These are phyloP conservation scores for Morus bassanus DNA, from an alignment of 2,797 vertebrate species.

Conservation along the genomic window DNA sequence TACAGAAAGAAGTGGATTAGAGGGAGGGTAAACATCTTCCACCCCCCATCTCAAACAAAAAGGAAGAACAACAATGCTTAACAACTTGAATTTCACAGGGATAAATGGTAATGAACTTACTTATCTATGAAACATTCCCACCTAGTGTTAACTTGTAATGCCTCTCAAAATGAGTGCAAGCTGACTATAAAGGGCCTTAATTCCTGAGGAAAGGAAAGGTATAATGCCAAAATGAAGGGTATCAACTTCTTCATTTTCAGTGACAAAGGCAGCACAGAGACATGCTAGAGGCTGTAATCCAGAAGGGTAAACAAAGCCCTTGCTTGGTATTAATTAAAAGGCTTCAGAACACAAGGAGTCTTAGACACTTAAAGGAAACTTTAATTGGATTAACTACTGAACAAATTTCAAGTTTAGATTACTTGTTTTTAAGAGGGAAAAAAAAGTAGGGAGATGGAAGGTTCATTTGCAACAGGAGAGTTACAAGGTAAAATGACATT, in stretches of 20 bases:
- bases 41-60: background rate
- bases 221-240: conserved; percentile 11
- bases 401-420: background rate
- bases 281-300: background rate
- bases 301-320: conserved; percentile 39
- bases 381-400: conserved; percentile 12
- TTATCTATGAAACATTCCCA: conserved; percentile 9
- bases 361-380: background rate
- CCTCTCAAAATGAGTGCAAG: background rate
- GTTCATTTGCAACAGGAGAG: background rate
- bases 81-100: background rate
- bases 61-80: background rate
- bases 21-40: background rate
- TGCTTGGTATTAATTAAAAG: background rate
- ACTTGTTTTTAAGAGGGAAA: background rate
- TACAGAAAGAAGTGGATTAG: conserved; percentile 11
- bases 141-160: conserved; percentile 17
- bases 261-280: background rate
- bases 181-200: background rate
- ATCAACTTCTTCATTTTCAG: background rate
- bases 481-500: background rate
- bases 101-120: conserved; percentile 28
- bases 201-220: background rate
- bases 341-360: background rate
- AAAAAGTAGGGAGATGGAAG: background rate